Evolutionary conservation across 2,113 vertebrate genomes (phyloP).

Genomic region (Microcebus griseorufus): DNA sequence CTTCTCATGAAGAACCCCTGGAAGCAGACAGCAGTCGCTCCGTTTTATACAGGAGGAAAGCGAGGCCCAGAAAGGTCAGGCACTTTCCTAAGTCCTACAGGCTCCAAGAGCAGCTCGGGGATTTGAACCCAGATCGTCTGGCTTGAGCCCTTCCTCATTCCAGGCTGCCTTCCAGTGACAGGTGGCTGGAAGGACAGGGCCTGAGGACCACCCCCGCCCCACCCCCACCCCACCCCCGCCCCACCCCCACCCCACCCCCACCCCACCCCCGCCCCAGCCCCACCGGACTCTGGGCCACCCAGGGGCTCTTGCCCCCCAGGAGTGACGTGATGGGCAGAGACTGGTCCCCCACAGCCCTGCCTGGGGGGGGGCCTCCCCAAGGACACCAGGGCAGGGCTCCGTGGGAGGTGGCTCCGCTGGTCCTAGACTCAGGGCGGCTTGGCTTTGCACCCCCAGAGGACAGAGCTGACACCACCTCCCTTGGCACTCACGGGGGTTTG

Average conservation of each 20-base stretch:
- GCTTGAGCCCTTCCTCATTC: background rate
- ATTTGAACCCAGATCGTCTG: background rate
- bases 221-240: fast-evolving
- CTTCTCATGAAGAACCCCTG: background rate
- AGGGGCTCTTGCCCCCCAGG: background rate
- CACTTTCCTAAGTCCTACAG: background rate
- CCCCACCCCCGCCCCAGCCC: too few relatives aligned
- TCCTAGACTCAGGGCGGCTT: background rate
- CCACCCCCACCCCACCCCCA: too few relatives aligned
- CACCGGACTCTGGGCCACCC: background rate
- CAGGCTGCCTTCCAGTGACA: background rate
- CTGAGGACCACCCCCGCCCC: fast-evolving
- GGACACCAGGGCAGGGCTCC: background rate
- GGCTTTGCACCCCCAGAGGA: background rate
- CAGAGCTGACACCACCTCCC: background rate
- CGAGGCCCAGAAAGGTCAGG: background rate
- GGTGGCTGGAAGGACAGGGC: background rate
- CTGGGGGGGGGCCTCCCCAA: background rate
- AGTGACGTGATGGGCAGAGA: background rate
- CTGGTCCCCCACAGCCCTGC: background rate
- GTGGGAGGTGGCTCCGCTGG: background rate
- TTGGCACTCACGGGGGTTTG: background rate
- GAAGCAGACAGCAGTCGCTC: background rate
- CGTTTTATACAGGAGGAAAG: background rate
- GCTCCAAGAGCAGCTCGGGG: background rate